Conservation (phyloP, 2,888 invertebrate genomes). For the Chrysomela aeneicollis region DNA sequence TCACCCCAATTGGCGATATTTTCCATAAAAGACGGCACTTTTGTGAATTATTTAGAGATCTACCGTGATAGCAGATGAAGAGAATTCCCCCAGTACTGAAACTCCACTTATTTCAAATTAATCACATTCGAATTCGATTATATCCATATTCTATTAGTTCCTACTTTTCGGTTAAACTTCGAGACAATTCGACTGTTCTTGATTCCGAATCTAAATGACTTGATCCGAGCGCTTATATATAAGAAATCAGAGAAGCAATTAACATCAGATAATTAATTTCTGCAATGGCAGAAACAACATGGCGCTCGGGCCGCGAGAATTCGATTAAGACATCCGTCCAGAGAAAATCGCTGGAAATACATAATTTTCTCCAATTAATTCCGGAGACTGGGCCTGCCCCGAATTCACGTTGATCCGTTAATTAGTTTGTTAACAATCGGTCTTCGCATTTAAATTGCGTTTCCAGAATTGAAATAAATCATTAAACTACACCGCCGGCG, state of each 20-base stretch:
- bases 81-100: too few species aligned
- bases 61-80: too few species aligned
- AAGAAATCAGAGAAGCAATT: background rate
- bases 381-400: slow-evolving; percentile 30
- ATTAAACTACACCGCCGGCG: slow-evolving; percentile 22
- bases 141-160: too few species aligned
- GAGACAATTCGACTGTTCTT: background rate
- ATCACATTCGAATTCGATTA: too few species aligned
- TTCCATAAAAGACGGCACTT: too few species aligned
- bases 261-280: slow-evolving; percentile 11
- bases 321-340: slow-evolving; percentile 31
- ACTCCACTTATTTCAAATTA: too few species aligned
- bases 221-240: background rate
- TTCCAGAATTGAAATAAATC: slow-evolving; percentile 42
- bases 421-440: slow-evolving; percentile 50
- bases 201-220: background rate
- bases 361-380: slow-evolving; percentile 45
- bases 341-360: slow-evolving; percentile 36
- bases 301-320: slow-evolving; percentile 15
- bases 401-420: slow-evolving; percentile 46
- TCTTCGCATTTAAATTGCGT: slow-evolving; percentile 51
- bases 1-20: too few species aligned
- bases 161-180: too few species aligned
- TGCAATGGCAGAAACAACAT: slow-evolving; percentile 4
- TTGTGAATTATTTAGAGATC: too few species aligned